Conservation (phyloP, 2,888 invertebrate genomes). For the Stenichneumon culpator region DNA sequence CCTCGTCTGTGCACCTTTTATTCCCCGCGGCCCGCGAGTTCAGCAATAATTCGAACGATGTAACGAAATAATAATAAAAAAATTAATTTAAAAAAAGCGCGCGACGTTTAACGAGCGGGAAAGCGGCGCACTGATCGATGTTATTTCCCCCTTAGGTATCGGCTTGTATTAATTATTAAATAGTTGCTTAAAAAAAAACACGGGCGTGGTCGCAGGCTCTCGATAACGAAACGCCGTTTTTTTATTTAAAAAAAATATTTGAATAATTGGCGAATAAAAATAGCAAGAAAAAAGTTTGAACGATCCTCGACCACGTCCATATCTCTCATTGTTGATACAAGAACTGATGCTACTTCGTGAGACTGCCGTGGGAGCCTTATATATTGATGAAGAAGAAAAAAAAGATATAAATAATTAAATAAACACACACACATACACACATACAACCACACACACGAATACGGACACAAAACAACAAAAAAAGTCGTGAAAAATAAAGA, state of each 20-base stretch:
- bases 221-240: slow-evolving; percentile 9
- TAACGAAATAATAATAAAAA: not conserved
- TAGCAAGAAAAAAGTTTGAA: not conserved
- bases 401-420: slow-evolving; percentile 55
- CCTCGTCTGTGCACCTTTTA: slow-evolving; percentile 27
- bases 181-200: slow-evolving; percentile 61
- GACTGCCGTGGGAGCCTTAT: slow-evolving; percentile 80
- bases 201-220: slow-evolving; percentile 48
- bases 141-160: slow-evolving; percentile 56
- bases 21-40: slow-evolving; percentile 19
- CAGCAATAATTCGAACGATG: slow-evolving; percentile 47
- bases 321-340: slow-evolving; percentile 73
- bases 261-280: slow-evolving; percentile 4
- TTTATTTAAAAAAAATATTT: not conserved
- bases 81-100: slow-evolving; percentile 12
- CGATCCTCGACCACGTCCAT: slow-evolving; percentile 60
- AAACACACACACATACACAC: slow-evolving; percentile 33
- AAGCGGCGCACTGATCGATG: slow-evolving; percentile 34
- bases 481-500: slow-evolving; percentile 13
- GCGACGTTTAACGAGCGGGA: not conserved
- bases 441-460: slow-evolving; percentile 23
- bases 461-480: not conserved
- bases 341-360: slow-evolving; percentile 80
- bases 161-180: slow-evolving; percentile 63
- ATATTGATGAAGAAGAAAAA: slow-evolving; percentile 71